Evolutionary conservation across 2,113 vertebrate genomes (phyloP).

Genomic region (Cyphotilapia sp.): DNA sequence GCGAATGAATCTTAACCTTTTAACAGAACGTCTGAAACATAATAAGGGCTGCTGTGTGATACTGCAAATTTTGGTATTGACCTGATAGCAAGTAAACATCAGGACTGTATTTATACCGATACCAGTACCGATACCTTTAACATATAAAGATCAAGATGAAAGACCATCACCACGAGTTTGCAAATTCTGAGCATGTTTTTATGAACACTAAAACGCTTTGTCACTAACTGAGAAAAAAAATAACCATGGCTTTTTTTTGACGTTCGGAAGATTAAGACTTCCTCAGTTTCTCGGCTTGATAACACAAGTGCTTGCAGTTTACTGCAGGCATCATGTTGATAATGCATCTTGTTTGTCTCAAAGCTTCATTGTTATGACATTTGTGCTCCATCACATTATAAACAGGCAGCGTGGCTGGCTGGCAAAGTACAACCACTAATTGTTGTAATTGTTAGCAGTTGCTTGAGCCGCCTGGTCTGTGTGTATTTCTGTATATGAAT

Average conservation of each 20-base stretch:
- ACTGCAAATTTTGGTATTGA: neutral
- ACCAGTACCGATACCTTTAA: neutral
- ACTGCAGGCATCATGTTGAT: slow-evolving; percentile 47
- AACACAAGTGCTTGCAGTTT: neutral
- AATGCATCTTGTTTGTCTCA: slow-evolving; percentile 96
- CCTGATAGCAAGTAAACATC: neutral
- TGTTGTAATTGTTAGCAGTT: slow-evolving; percentile 98
- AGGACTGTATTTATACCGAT: neutral
- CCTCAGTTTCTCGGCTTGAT: neutral
- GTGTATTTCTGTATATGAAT: neutral
- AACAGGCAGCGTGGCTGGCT: slow-evolving; percentile 91
- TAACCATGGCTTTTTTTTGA: neutral
- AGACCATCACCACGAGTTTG: neutral
- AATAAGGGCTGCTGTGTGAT: neutral
- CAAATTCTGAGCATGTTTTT: neutral
- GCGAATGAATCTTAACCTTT: neutral
- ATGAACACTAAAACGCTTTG: neutral
- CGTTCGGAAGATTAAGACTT: neutral
- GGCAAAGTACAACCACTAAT: slow-evolving; percentile 92
- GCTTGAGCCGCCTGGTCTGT: slow-evolving; percentile 74
- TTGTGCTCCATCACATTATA: slow-evolving; percentile 94
- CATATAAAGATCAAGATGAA: neutral
- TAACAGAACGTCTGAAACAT: neutral
- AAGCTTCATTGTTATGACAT: slow-evolving; percentile 95
- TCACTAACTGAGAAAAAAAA: neutral